Percentiles rank a stretch among this genome's conserved stretches.
Conservation (phyloP, 2,113 vertebrate species). For the Gopherus flavomarginatus region DNA sequence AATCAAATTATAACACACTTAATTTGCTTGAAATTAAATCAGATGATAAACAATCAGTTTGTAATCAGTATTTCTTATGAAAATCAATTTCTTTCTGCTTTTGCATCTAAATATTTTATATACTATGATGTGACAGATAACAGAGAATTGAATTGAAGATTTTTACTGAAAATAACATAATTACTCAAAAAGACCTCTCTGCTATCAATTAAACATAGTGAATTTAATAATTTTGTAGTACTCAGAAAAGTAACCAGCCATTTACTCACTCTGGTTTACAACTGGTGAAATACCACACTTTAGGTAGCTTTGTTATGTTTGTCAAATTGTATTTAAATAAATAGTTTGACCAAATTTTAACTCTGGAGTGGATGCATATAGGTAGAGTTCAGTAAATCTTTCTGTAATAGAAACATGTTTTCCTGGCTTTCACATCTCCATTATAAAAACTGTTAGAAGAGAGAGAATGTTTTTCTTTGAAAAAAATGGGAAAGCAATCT, state of each 20-base stretch:
- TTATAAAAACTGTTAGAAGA: neutral
- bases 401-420: neutral
- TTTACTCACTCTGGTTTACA: neutral
- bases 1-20: constrained; percentile 31
- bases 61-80: constrained; percentile 13
- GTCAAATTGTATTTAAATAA: neutral
- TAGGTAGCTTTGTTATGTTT: neutral
- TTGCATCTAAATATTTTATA: neutral
- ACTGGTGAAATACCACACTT: neutral
- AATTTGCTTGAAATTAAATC: constrained; percentile 17
- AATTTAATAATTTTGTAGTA: neutral
- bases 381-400: neutral
- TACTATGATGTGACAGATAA: neutral
- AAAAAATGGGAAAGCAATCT: neutral
- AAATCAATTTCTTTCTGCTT: neutral
- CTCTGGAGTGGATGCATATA: neutral
- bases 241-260: neutral
- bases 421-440: neutral
- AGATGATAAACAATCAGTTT: constrained; percentile 6
- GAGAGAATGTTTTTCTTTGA: neutral
- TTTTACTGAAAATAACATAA: constrained; percentile 1
- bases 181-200: neutral
- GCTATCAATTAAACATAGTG: neutral
- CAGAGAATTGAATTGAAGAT: neutral
- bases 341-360: neutral